Conservation (phyloP, 2,797 vertebrate genomes). For the Brachyrhaphis roseni region DNA sequence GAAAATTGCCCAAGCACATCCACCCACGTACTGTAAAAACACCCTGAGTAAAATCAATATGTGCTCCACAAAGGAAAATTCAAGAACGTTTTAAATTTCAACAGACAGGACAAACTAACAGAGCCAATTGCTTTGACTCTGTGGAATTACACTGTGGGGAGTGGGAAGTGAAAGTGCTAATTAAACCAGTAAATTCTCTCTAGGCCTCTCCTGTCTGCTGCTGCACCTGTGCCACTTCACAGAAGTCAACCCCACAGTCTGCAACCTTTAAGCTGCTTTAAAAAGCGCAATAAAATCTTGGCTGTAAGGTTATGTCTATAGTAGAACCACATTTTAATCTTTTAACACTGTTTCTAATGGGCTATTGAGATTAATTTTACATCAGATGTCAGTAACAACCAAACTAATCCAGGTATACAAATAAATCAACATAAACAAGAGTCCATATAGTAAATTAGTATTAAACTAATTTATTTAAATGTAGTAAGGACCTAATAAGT, state of each 20-base stretch:
- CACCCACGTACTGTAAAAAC: constrained; percentile 54
- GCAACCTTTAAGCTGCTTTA: constrained; percentile 1
- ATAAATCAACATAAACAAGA: background rate
- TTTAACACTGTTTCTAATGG: background rate
- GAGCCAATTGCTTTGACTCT: constrained; percentile 74
- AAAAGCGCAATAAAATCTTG: constrained; percentile 10
- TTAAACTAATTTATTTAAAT: background rate
- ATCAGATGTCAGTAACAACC: background rate
- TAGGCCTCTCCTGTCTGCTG: constrained; percentile 45
- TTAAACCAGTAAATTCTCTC: constrained; percentile 78
- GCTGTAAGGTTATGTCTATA: constrained; percentile 2
- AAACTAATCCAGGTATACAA: background rate
- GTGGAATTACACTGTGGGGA: constrained; percentile 69
- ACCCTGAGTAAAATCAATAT: constrained; percentile 65
- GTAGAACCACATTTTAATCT: background rate
- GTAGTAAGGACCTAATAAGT: background rate
- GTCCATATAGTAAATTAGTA: background rate
- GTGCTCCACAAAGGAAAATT: constrained; percentile 58
- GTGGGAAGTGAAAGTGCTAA: constrained; percentile 65
- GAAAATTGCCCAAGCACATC: constrained; percentile 42
- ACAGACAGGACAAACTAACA: constrained; percentile 69
- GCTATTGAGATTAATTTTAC: background rate
- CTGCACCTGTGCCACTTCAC: constrained; percentile 18
- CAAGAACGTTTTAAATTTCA: constrained; percentile 69
- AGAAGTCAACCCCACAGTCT: constrained; percentile 31